phyloP scores from a whole-genome alignment of 2,888 invertebrate genomes.

The Tipula vernalis region DNA sequence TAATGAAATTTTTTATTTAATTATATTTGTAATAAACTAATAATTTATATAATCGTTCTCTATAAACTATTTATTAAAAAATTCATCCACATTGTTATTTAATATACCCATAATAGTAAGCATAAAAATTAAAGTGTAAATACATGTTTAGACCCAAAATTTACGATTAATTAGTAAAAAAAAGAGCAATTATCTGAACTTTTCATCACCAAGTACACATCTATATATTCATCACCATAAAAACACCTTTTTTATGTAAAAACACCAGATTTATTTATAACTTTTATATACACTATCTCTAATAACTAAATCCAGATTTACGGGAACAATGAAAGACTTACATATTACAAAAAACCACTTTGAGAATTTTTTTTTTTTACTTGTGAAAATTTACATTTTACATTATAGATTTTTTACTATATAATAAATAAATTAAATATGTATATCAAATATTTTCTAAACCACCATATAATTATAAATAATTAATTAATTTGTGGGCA shows the following conservation, averaged over 20 bases:
- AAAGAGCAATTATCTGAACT: not conserved
- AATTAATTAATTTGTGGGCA: not conserved
- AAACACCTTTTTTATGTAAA: not conserved
- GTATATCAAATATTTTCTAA: not conserved
- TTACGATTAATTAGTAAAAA: not conserved
- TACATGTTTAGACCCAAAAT: not conserved
- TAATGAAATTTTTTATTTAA: not conserved
- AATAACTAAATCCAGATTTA: not conserved
- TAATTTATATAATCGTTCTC: not conserved
- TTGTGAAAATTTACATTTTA: constrained; percentile 4
- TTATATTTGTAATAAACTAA: not conserved
- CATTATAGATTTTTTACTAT: not conserved
- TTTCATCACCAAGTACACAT: not conserved
- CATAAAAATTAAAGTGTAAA: not conserved
- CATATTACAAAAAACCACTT: constrained; percentile 4
- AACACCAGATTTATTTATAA: not conserved
- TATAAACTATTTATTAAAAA: not conserved
- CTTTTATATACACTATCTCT: not conserved
- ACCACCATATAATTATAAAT: not conserved
- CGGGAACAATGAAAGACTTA: not conserved
- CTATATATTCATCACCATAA: not conserved
- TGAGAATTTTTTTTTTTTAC: not conserved
- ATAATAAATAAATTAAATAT: not conserved
- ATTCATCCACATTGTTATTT: not conserved
- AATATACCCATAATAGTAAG: not conserved